These are phyloP conservation scores for Microcebus jonahi DNA, from an alignment of 2,113 vertebrate genomes.

Conservation along the genomic window DNA sequence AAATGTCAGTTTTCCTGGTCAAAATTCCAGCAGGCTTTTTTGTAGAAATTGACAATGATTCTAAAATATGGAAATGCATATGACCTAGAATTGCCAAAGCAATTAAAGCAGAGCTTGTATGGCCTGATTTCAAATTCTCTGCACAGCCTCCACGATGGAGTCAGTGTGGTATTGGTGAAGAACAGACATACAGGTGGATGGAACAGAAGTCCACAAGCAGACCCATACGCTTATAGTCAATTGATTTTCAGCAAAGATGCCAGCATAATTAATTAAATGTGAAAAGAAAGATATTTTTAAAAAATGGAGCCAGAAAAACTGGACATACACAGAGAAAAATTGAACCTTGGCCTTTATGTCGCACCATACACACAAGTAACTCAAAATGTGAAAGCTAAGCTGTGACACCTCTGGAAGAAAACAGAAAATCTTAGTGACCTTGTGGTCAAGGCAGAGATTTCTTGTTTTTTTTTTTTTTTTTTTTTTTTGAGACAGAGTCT, in stretches of 20 bases:
- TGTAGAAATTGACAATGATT: neutral
- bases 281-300: neutral
- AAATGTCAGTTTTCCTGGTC: neutral
- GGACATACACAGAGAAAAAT: neutral
- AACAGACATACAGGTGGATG: neutral
- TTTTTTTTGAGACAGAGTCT: too few species aligned
- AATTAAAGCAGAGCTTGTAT: neutral
- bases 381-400: neutral
- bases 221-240: neutral
- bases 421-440: too few species aligned
- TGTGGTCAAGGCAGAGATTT: too few species aligned
- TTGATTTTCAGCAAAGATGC: neutral
- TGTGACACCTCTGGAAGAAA: too few species aligned
- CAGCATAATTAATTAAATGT: neutral
- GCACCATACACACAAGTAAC: neutral
- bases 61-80: neutral
- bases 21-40: neutral
- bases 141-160: too few species aligned
- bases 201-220: neutral
- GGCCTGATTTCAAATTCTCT: neutral
- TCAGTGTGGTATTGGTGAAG: neutral
- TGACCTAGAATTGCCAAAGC: neutral
- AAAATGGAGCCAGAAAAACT: neutral
- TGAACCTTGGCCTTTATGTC: neutral
- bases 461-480: too few species aligned